Conservation (phyloP, 2,888 invertebrate genomes). For the Subacronicta megacephala region DNA sequence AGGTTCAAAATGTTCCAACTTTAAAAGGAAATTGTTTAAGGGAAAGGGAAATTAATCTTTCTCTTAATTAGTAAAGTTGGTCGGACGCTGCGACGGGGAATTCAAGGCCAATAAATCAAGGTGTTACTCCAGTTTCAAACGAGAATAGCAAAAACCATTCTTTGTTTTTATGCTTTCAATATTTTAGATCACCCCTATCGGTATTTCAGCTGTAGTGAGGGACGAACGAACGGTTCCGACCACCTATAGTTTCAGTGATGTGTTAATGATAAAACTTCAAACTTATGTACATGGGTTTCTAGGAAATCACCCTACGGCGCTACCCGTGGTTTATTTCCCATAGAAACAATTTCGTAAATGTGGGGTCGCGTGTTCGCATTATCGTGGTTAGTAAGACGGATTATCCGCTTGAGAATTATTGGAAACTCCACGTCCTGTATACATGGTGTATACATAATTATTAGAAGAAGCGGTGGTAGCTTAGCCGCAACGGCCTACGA, state of each 20-base stretch:
- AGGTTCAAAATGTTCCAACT: conserved; percentile 73
- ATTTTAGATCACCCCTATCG: conserved; percentile 70
- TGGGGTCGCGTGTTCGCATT: conserved; percentile 27
- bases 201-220: conserved; percentile 66
- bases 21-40: conserved; percentile 84
- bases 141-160: conserved; percentile 67
- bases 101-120: conserved; percentile 87
- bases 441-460: too few relatives aligned
- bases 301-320: conserved; percentile 39
- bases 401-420: conserved; percentile 32
- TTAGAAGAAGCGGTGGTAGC: too few relatives aligned
- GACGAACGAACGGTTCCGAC: conserved; percentile 35
- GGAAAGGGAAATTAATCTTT: conserved; percentile 87
- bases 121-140: conserved; percentile 77
- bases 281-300: conserved; percentile 33
- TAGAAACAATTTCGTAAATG: conserved; percentile 54
- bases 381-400: conserved; percentile 28
- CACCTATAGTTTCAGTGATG: conserved; percentile 35
- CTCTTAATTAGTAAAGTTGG: conserved; percentile 88
- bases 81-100: conserved; percentile 75
- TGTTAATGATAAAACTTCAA: conserved; percentile 57
- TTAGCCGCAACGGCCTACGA: too few relatives aligned
- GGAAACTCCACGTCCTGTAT: conserved; percentile 1
- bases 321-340: conserved; percentile 37
- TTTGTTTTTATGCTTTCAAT: conserved; percentile 73